These are phyloP conservation scores for Lutraria rhynchaena DNA, from an alignment of 1,140 invertebrate species.

Conservation along the genomic window DNA sequence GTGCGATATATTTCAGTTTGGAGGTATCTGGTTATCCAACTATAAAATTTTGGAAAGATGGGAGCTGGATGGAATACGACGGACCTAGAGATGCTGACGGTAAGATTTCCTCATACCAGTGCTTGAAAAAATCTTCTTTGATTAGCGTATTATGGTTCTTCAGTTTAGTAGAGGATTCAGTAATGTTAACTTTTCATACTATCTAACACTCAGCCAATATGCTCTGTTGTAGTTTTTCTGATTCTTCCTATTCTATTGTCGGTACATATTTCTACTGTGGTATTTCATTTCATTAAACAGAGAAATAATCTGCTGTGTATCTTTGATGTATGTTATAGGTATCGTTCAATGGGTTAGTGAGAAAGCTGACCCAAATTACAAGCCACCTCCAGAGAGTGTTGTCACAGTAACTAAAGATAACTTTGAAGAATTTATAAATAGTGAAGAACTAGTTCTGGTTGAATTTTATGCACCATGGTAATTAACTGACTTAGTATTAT, in stretches of 20 bases:
- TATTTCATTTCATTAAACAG: too few relatives aligned
- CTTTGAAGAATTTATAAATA: conserved; percentile 83
- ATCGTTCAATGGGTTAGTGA: conserved; percentile 85
- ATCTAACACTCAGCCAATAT: too few relatives aligned
- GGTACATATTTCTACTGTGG: too few relatives aligned
- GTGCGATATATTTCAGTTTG: conserved; percentile 77
- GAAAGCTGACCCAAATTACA: conserved; percentile 83
- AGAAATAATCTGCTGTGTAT: too few relatives aligned
- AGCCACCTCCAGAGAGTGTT: conserved; percentile 85
- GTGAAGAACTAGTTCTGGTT: conserved; percentile 84
- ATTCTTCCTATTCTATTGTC: too few relatives aligned
- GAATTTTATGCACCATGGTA: conserved; percentile 87
- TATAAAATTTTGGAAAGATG: conserved; percentile 82
- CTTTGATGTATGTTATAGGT: conserved; percentile 76
- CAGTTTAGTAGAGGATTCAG: too few relatives aligned
- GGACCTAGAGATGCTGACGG: conserved; percentile 81
- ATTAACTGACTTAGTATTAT: too few relatives aligned
- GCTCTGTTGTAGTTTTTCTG: too few relatives aligned
- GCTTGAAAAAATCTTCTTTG: too few relatives aligned
- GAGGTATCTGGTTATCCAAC: conserved; percentile 83
- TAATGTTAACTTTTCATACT: too few relatives aligned
- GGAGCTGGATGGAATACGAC: conserved; percentile 81
- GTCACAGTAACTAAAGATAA: conserved; percentile 84
- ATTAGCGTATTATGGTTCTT: too few relatives aligned
- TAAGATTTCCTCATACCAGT: too few relatives aligned